Conservation (phyloP, 2,888 invertebrate species). For the Ormyrus rosae region DNA sequence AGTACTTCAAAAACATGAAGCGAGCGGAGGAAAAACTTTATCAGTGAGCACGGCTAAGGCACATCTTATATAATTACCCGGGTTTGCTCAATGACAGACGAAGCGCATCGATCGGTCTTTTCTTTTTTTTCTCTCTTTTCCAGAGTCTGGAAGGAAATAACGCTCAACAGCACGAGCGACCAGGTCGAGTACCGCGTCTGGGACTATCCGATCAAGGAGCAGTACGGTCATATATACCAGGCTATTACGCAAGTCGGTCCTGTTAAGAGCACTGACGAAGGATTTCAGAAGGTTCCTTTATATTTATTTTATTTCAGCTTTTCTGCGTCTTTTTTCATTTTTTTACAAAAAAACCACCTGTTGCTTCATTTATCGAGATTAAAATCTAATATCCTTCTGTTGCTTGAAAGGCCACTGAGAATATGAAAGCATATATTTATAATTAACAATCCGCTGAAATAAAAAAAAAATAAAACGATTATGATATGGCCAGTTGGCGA, state of each 20-base stretch:
- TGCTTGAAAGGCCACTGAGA: too few species aligned
- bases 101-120: constrained; percentile 3
- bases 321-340: too few species aligned
- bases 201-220: constrained; percentile 95
- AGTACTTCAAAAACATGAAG: constrained; percentile 94
- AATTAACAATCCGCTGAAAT: too few species aligned
- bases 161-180: constrained; percentile 88
- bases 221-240: constrained; percentile 90
- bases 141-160: constrained; percentile 93
- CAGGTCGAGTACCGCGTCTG: constrained; percentile 89
- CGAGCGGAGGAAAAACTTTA: constrained; percentile 92
- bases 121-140: not conserved
- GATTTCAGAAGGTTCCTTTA: constrained; percentile 81
- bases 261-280: constrained; percentile 82
- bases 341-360: too few species aligned
- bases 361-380: too few species aligned
- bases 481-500: too few species aligned
- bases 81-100: not conserved
- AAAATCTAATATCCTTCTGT: too few species aligned
- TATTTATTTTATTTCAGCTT: too few species aligned
- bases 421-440: too few species aligned
- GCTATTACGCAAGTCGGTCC: constrained; percentile 89
- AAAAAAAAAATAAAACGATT: too few species aligned
- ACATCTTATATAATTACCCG: constrained; percentile 3
- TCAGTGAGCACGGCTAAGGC: constrained; percentile 76